These are phyloP conservation scores for Platysternon megacephalum DNA, from an alignment of 2,113 vertebrate species.

Conservation along the genomic window DNA sequence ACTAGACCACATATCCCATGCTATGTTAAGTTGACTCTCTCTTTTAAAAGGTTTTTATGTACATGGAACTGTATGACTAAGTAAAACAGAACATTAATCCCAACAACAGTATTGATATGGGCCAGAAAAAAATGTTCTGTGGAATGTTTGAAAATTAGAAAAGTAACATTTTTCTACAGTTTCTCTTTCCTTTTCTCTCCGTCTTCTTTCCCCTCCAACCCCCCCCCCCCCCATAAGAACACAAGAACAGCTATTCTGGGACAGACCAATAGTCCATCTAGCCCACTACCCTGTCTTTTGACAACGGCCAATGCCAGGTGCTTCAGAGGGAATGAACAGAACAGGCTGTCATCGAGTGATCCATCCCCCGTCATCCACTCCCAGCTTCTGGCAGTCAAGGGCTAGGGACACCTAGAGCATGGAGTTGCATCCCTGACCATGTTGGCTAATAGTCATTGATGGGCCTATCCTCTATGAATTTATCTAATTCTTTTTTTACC, in stretches of 20 bases:
- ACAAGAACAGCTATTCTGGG: background rate
- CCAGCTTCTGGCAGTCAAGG: background rate
- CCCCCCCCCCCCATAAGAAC: background rate
- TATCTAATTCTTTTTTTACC: no score
- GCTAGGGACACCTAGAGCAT: background rate
- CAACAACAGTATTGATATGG: background rate
- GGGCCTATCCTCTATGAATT: no score
- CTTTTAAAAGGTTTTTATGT: background rate
- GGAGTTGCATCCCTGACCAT: no score
- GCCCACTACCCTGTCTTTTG: background rate
- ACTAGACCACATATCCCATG: background rate
- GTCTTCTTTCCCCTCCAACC: background rate
- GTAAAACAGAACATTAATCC: background rate
- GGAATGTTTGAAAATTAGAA: background rate
- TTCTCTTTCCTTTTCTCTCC: background rate
- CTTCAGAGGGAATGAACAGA: background rate
- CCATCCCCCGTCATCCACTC: background rate
- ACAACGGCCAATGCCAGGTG: background rate
- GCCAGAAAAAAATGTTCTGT: background rate
- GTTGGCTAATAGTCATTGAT: no score
- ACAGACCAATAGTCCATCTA: background rate
- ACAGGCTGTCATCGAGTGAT: background rate
- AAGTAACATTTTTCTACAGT: background rate
- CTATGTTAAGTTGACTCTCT: background rate
- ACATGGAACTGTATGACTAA: background rate